Evolutionary conservation across 2,113 vertebrate genomes (phyloP).

Genomic region (Entomyzon cyanotis): DNA sequence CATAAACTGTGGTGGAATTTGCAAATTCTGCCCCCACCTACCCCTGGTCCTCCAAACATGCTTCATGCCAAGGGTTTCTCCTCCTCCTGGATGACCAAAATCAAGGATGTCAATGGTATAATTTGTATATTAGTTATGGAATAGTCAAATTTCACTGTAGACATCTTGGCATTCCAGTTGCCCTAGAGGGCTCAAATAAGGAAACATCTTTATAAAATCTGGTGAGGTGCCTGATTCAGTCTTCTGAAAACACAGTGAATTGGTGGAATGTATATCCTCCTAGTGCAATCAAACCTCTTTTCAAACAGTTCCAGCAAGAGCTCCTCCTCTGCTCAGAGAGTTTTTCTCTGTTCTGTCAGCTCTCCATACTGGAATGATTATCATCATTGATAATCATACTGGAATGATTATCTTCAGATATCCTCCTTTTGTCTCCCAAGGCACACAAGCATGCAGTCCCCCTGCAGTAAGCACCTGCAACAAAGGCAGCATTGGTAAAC

Average conservation of each 20-base stretch:
- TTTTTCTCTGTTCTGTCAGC: neutral
- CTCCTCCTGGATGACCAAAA: neutral
- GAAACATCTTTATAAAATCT: neutral
- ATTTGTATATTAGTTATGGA: neutral
- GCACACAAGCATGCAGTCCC: neutral
- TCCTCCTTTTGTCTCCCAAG: neutral
- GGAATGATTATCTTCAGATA: neutral
- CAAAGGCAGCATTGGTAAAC: neutral
- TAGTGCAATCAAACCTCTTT: neutral
- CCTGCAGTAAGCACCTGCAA: neutral
- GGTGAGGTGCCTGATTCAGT: neutral
- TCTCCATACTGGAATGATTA: neutral
- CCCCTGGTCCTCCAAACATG: neutral
- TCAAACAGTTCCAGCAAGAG: neutral
- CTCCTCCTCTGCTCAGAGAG: neutral
- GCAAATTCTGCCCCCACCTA: neutral
- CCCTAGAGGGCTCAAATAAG: neutral
- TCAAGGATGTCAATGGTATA: neutral
- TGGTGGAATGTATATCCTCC: neutral
- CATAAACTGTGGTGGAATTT: neutral
- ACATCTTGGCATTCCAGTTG: neutral
- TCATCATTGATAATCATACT: neutral
- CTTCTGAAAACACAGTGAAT: neutral
- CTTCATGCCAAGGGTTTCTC: neutral
- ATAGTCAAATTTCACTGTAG: neutral